Evolutionary conservation across 2,888 invertebrate species (phyloP), one percentile per base, ranked within the genome.

Genomic region (Ochlodes sylvanus): DNA sequence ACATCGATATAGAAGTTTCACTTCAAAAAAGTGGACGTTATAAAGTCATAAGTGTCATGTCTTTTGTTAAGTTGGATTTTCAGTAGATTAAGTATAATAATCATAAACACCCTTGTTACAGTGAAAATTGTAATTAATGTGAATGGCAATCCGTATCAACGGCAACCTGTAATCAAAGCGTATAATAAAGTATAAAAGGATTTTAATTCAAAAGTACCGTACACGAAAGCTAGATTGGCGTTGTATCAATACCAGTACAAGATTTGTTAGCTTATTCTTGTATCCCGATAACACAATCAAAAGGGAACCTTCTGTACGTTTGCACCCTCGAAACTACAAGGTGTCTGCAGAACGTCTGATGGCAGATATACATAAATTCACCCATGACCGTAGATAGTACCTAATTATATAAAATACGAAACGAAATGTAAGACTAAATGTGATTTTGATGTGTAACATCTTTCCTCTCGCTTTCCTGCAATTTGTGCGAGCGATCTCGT

Each of bases 171-270:
- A n/a, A n/a, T n/a, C n/a, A n/a, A n/a, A n/a, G n/a, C n/a, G n/a
- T n/a, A n/a, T n/a, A n/a, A 63, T 88, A 27, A 78, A 77, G 63
- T 87, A 86, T 71, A 82, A 83, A 57, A 72, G 68, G 1, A 76
- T 56, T 76, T 72, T 60, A 79, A 77, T 55, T 58, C 78, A 5
- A 77, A 70, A 38, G 57, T 68, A 9, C 57, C 71, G 1, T 55
- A 64, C 9, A 72, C 70, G 41, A 69, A 56, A 68, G 78, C 77
- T 21, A 78, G 83, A 65, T 89, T n/a, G 88, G 88, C 73, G 88
- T 1, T 89, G 88, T 64, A 80, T 87, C 32, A 84, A 86, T 67
- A 88, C 87, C 0, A 84, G 78, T 54, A 73, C 66, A 0, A 88
- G 88, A 61, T 86, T 71, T 63, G 81, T 82, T 0, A 74, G 79